Evolutionary conservation across 37 sponge, comb jelly and placozoan genomes (phyloP), one percentile per base, ranked within the genome.

Genomic region (Petrosia ficiformis): DNA sequence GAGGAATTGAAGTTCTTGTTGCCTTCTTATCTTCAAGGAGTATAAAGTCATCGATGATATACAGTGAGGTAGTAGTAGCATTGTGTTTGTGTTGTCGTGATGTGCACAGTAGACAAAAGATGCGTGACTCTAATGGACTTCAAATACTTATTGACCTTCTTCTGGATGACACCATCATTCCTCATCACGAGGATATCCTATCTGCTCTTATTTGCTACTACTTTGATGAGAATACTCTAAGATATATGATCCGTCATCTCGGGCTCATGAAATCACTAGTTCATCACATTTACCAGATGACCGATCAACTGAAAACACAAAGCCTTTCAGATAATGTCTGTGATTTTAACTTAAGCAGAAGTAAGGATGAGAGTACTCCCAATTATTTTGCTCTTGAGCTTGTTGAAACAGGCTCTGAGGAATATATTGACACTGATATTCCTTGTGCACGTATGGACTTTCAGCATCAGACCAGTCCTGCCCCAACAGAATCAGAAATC

Each of bases 201-300:
- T 84, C 90, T 1, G 90, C 80, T 1, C 74, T 89, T 4, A 57
- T 79, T 11, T 84, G 80, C 44, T 89, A 84, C 44, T 89, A 89
- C 56, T 89, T 82, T 80, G 90, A 89, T 75, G 85, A 89, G 42
- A 70, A 57, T 57, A 79, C 84, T 41, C 74, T 89, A 25, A 89
- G 71, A 65, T 63, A 57, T 25, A 84, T 89, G 85, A 86, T 89
- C 57, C 70, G 39, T 24, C 28, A 33, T 24, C 42, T 89, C 44
- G 85, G 86, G 0, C 70, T 89, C 42, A 59, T 84, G 22, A 56
- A 39, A 26, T 44, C 74, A 4, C 76, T 89, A 0, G 72, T 42
- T 4, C 59, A 87, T 43, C 82, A 81, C 44, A 72, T 87, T 26
- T 25, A 58, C 39, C 8, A 29, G 26, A 76, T 75, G 66, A 16